Percentiles rank a stretch among this genome's conserved stretches.
These are phyloP conservation scores for Dinomys branickii DNA, from an alignment of 2,113 vertebrate species.

Conservation along the genomic window DNA sequence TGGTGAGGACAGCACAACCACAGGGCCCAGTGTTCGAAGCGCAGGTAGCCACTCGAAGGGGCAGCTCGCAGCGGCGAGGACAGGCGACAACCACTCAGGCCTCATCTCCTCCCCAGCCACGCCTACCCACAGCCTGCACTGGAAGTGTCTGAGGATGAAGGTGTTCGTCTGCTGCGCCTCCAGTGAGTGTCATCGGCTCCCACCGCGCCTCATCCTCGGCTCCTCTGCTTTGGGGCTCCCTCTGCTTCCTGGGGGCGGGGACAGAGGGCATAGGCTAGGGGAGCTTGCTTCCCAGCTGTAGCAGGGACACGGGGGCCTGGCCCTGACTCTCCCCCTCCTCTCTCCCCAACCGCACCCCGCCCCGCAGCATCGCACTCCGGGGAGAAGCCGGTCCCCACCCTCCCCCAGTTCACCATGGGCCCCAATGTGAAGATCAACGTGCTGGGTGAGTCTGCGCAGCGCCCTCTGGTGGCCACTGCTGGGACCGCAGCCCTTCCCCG, in stretches of 20 bases:
- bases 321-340: conserved; percentile 80
- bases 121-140: conserved; percentile 94
- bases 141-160: conserved; percentile 96
- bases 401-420: conserved; percentile 95
- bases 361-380: conserved; percentile 91
- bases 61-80: no score
- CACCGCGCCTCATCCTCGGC: not conserved
- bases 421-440: conserved; percentile 96
- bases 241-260: conserved; percentile 64
- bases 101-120: conserved; percentile 88
- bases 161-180: conserved; percentile 97
- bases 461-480: conserved; percentile 80
- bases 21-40: not conserved
- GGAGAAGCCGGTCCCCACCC: conserved; percentile 92
- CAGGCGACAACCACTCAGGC: conserved; percentile 31
- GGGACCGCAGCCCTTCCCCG: conserved; percentile 71
- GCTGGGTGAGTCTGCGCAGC: conserved; percentile 91
- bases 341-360: conserved; percentile 75
- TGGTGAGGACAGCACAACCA: not conserved
- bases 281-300: conserved; percentile 69
- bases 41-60: not conserved
- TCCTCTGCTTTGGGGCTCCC: conserved; percentile 61
- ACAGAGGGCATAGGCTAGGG: conserved; percentile 49
- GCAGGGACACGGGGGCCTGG: conserved; percentile 61
- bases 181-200: conserved; percentile 87